phyloP scores from a whole-genome alignment of 2,113 vertebrate genomes.

The Scartelaos histophorus region DNA sequence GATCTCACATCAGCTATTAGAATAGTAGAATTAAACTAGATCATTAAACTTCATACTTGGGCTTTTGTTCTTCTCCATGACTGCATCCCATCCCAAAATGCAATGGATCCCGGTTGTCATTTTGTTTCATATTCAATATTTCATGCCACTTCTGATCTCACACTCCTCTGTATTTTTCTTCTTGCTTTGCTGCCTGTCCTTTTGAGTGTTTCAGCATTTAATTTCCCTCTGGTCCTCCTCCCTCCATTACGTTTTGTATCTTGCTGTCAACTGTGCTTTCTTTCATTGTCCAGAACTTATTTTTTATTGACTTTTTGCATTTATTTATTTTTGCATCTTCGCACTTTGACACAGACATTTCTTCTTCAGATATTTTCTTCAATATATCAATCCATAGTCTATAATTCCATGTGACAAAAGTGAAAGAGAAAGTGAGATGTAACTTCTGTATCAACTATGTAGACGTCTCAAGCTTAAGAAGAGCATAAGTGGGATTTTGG shows the following conservation, averaged over 20 bases:
- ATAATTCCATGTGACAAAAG: neutral
- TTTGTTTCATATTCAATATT: conserved; percentile 23
- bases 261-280: conserved; percentile 18
- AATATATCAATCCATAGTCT: neutral
- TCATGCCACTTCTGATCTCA: conserved; percentile 2
- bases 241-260: conserved; percentile 26
- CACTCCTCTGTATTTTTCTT: neutral
- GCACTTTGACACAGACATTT: neutral
- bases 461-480: too few relatives aligned
- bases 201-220: conserved; percentile 23
- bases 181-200: conserved; percentile 8
- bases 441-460: neutral
- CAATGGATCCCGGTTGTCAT: conserved; percentile 4
- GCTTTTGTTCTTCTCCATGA: neutral
- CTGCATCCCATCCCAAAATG: conserved; percentile 3
- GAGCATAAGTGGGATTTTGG: too few relatives aligned
- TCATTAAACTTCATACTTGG: neutral
- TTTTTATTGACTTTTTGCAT: conserved; percentile 3
- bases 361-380: neutral
- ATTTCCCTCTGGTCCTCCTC: conserved; percentile 37
- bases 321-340: conserved; percentile 15
- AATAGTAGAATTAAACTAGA: neutral
- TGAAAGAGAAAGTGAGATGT: neutral
- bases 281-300: neutral
- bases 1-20: neutral